Conservation (phyloP, 2,888 invertebrate genomes). For the Chirona hameri region DNA sequence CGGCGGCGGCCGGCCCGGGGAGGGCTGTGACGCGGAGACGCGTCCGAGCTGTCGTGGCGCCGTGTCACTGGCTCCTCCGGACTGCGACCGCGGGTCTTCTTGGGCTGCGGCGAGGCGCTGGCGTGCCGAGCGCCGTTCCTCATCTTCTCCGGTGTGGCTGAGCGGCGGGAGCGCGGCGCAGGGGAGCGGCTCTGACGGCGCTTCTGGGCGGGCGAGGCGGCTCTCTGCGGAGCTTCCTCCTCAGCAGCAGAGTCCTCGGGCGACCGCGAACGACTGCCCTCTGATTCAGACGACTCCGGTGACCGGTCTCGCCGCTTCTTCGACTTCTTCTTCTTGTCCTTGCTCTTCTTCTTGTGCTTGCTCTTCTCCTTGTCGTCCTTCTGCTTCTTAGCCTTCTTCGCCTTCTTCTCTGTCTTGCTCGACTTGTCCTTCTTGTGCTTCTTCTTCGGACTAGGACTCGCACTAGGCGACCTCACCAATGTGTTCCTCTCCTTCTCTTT, state of each 20-base stretch:
- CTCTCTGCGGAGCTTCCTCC: neutral
- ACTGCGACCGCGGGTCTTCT: conserved; percentile 1
- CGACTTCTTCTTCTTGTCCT: conserved; percentile 67
- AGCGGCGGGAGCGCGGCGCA: neutral
- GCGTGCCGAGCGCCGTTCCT: neutral
- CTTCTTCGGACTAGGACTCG: conserved; percentile 32
- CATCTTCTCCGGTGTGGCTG: neutral
- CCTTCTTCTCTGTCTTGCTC: conserved; percentile 44
- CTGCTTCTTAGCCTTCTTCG: conserved; percentile 44
- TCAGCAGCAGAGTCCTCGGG: neutral
- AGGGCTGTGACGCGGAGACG: neutral
- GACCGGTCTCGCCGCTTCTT: conserved; percentile 63
- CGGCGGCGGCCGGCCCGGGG: neutral
- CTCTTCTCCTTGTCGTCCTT: conserved; percentile 32
- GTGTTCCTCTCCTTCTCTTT: conserved; percentile 33
- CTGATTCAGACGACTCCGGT: neutral
- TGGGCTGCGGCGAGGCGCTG: neutral
- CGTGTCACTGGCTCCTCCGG: neutral
- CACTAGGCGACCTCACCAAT: conserved; percentile 33
- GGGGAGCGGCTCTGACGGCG: neutral
- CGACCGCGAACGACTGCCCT: neutral
- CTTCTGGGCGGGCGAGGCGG: neutral
- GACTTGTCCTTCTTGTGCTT: conserved; percentile 44
- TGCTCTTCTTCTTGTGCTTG: conserved; percentile 45
- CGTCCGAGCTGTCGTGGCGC: neutral